Percentiles rank a stretch among this genome's conserved stretches.
These are phyloP conservation scores for Neomonachus schauinslandi DNA, from an alignment of 2,113 vertebrate species.

Conservation along the genomic window DNA sequence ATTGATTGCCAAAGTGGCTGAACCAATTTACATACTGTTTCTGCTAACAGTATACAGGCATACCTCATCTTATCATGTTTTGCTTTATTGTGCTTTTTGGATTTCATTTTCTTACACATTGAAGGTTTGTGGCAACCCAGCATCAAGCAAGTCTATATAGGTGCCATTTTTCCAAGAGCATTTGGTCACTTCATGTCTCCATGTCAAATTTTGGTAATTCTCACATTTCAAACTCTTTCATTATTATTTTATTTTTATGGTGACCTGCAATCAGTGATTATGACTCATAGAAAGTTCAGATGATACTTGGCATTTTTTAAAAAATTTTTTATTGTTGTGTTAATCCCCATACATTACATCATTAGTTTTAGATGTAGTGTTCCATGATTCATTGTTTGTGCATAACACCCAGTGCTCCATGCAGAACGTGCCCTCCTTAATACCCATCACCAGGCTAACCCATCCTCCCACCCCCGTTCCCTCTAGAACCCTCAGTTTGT, in stretches of 20 bases:
- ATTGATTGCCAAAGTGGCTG: not conserved
- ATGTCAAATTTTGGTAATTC: not conserved
- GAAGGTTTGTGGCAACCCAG: not conserved
- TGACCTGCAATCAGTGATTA: not conserved
- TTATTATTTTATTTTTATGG: not conserved
- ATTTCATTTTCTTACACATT: not conserved
- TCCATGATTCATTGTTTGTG: too few relatives aligned
- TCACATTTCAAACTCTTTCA: not conserved
- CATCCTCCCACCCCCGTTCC: too few relatives aligned
- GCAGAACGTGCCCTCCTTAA: too few relatives aligned
- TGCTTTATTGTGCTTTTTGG: not conserved
- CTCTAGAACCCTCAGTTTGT: too few relatives aligned
- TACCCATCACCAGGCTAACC: too few relatives aligned
- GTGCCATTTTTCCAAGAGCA: not conserved
- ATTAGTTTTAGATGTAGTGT: too few relatives aligned
- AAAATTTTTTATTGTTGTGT: too few relatives aligned
- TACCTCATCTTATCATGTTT: not conserved
- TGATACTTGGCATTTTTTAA: not conserved
- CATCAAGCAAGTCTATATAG: not conserved
- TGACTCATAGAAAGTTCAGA: not conserved
- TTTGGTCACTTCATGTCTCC: not conserved
- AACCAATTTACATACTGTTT: not conserved
- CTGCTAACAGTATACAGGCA: not conserved
- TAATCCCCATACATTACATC: too few relatives aligned
- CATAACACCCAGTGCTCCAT: too few relatives aligned